Percentiles rank a stretch among this genome's conserved stretches.
Evolutionary conservation across 1,140 invertebrate species (phyloP).

Genomic region (Cydia splendana): DNA sequence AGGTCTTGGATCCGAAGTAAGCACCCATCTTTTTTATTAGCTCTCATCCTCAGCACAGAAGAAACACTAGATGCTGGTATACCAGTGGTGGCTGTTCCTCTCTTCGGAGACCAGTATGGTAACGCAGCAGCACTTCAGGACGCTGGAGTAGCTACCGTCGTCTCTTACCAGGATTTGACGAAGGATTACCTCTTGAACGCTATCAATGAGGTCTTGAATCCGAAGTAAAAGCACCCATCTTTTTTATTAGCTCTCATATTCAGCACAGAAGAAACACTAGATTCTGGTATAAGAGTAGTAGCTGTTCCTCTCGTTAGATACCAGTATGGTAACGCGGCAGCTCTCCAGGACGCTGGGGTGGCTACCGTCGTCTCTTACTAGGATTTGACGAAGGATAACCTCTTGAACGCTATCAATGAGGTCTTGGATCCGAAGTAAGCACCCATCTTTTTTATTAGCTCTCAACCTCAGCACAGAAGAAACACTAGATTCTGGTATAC

Average conservation of each 20-base stretch:
- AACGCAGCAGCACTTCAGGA: constrained; percentile 81
- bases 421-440: constrained; percentile 81
- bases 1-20: constrained; percentile 81
- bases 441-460: constrained; percentile 15
- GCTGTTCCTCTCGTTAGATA: constrained; percentile 83
- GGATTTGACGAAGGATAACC: constrained; percentile 81
- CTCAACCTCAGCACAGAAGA: constrained; percentile 86
- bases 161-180: constrained; percentile 81
- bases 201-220: constrained; percentile 78
- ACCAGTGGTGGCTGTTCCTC: constrained; percentile 86
- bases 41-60: constrained; percentile 83
- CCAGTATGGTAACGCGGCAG: constrained; percentile 83
- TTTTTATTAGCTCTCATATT: constrained; percentile 69
- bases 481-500: constrained; percentile 86
- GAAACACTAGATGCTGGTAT: constrained; percentile 88
- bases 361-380: constrained; percentile 81
- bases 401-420: constrained; percentile 77
- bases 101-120: constrained; percentile 81
- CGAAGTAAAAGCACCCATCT: constrained; percentile 77
- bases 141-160: constrained; percentile 81
- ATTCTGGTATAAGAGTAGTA: constrained; percentile 87
- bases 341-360: constrained; percentile 81
- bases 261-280: constrained; percentile 87
- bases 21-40: constrained; percentile 41
- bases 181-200: constrained; percentile 80